phyloP scores from a whole-genome alignment of 1,140 invertebrate species.

The Luehdorfia chinensis region DNA sequence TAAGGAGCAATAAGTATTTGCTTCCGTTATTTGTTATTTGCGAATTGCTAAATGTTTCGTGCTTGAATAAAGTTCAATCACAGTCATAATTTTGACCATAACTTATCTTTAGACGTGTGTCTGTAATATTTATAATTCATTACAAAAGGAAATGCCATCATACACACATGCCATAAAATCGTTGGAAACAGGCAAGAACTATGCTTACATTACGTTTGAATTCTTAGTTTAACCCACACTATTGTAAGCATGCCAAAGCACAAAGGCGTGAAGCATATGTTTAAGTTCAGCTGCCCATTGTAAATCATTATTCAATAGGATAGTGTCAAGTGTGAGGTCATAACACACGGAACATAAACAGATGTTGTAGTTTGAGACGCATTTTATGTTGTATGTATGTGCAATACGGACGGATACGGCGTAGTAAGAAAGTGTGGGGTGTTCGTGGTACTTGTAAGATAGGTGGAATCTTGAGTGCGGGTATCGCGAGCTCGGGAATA shows the following conservation, averaged over 20 bases:
- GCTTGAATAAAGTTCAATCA: no score
- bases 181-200: conserved; percentile 14
- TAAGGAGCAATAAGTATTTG: no score
- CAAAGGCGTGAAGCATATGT: conserved; percentile 18
- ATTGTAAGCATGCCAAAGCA: conserved; percentile 18
- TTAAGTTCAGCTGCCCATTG: conserved; percentile 15
- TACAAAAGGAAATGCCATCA: conserved; percentile 2
- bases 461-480: conserved; percentile 49
- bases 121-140: conserved; percentile 7
- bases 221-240: conserved; percentile 13
- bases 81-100: no score
- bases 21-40: no score
- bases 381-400: conserved; percentile 1
- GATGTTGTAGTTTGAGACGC: conserved; percentile 8
- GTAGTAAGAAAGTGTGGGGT: conserved; percentile 19
- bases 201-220: conserved; percentile 16
- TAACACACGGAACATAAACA: conserved; percentile 14
- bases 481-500: conserved; percentile 56
- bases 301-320: conserved; percentile 17
- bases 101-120: conserved; percentile 1
- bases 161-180: conserved; percentile 4
- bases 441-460: conserved; percentile 25
- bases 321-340: conserved; percentile 17
- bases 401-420: neutral
- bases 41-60: no score